These are phyloP conservation scores for Meloidogyne floridensis DNA, from an alignment of 1,140 invertebrate genomes.

Conservation along the genomic window DNA sequence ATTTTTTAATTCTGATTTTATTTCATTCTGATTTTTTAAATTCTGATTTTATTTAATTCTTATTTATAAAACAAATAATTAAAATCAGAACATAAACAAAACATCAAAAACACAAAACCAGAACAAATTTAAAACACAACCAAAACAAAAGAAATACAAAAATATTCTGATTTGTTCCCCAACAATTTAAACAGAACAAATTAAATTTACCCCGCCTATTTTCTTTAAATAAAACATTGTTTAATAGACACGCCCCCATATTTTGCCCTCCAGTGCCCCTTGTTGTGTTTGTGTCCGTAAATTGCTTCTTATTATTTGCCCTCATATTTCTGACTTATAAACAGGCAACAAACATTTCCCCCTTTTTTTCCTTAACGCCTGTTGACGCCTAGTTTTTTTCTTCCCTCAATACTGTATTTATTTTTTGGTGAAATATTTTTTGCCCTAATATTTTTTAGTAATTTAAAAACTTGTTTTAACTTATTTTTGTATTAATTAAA, in stretches of 20 bases:
- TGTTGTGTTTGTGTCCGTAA: conserved; percentile 1
- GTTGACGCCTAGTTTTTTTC: neutral
- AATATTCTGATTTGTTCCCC: neutral
- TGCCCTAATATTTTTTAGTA: neutral
- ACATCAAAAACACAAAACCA: too few relatives aligned
- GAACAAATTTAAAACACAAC: neutral
- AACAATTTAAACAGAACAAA: neutral
- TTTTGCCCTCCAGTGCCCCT: neutral
- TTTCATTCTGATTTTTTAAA: too few relatives aligned
- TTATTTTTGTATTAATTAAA: neutral
- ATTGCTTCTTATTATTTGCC: conserved; percentile 6
- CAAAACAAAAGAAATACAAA: neutral
- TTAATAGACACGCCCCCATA: neutral
- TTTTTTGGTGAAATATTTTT: too few relatives aligned
- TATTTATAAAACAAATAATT: too few relatives aligned
- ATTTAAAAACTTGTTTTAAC: neutral
- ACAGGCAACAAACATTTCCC: neutral
- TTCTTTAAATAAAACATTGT: neutral
- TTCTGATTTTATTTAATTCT: too few relatives aligned
- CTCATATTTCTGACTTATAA: neutral
- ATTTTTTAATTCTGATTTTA: too few relatives aligned
- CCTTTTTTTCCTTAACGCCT: neutral
- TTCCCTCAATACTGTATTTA: neutral
- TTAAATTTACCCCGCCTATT: neutral
- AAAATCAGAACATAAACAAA: too few relatives aligned